Percentiles rank a stretch among this genome's conserved stretches.
phyloP scores from a whole-genome alignment of 2,888 invertebrate genomes.

The Auanema freiburgensis region DNA sequence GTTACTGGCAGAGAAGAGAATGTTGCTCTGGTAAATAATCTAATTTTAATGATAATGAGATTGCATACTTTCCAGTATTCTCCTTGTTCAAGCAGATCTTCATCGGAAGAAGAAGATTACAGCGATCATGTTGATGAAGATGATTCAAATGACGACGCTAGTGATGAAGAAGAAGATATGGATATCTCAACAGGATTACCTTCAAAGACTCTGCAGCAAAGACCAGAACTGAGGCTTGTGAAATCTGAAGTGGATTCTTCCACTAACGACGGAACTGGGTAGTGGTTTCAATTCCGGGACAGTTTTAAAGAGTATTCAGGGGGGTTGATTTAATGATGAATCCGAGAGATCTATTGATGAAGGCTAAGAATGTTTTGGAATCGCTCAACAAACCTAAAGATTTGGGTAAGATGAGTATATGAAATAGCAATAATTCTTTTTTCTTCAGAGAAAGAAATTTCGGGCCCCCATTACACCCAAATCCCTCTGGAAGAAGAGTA shows the following conservation, averaged over 20 bases:
- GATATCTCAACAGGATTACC: neutral
- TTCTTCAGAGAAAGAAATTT: neutral
- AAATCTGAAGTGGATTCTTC: neutral
- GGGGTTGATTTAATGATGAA: constrained; percentile 12
- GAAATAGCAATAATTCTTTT: neutral
- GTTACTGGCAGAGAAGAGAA: neutral
- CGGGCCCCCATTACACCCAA: constrained; percentile 16
- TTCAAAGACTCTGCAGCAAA: constrained; percentile 4
- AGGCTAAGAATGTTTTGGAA: constrained; percentile 26
- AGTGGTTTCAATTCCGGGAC: neutral
- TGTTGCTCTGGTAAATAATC: neutral
- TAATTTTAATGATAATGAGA: neutral
- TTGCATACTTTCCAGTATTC: neutral
- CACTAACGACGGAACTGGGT: neutral
- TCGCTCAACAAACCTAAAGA: constrained; percentile 11
- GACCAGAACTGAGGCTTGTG: neutral
- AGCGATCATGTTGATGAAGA: constrained; percentile 17
- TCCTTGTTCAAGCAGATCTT: neutral
- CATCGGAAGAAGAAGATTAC: constrained; percentile 11
- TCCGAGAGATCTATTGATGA: constrained; percentile 28
- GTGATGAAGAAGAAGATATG: constrained; percentile 19
- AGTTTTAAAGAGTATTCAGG: neutral
- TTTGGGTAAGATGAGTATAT: too few species aligned
- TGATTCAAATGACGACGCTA: constrained; percentile 13
- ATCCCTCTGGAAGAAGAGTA: constrained; percentile 18